phyloP scores from a whole-genome alignment of 2,797 vertebrate genomes.

The Helostoma temminkii region DNA sequence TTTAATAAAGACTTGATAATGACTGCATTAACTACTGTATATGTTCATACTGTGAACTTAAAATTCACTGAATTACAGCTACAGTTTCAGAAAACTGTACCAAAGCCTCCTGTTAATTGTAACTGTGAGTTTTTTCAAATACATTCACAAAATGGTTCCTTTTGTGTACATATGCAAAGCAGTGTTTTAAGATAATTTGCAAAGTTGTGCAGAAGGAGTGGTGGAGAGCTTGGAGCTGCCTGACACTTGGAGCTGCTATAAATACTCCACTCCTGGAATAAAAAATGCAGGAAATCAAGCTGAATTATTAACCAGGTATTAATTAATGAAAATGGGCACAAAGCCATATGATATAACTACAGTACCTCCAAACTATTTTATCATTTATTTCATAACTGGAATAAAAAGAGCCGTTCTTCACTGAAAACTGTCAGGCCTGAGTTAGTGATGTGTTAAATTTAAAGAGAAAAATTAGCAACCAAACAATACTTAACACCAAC shows the following conservation, averaged over 20 bases:
- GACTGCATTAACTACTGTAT: background rate
- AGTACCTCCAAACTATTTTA: background rate
- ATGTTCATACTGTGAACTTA: background rate
- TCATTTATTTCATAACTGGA: background rate
- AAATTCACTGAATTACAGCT: background rate
- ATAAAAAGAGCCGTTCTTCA: too few species aligned
- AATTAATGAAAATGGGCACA: constrained; percentile 32
- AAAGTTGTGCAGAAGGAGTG: background rate
- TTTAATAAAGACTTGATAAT: background rate
- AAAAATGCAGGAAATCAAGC: constrained; percentile 42
- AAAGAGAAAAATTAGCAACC: background rate
- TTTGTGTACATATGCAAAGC: constrained; percentile 22
- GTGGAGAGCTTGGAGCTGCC: constrained; percentile 8
- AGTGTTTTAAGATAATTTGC: constrained; percentile 11
- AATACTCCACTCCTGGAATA: constrained; percentile 32
- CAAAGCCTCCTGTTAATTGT: constrained; percentile 2
- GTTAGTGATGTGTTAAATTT: background rate
- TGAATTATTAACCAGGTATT: constrained; percentile 60
- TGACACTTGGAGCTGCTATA: constrained; percentile 25
- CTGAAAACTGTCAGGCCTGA: background rate
- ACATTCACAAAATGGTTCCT: constrained; percentile 10
- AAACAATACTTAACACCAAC: background rate
- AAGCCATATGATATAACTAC: background rate
- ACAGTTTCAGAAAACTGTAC: background rate
- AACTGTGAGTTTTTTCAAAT: background rate